Base-by-base conservation (phyloP, 2,888 invertebrate species). In the Marronus borbonicus region DNA sequence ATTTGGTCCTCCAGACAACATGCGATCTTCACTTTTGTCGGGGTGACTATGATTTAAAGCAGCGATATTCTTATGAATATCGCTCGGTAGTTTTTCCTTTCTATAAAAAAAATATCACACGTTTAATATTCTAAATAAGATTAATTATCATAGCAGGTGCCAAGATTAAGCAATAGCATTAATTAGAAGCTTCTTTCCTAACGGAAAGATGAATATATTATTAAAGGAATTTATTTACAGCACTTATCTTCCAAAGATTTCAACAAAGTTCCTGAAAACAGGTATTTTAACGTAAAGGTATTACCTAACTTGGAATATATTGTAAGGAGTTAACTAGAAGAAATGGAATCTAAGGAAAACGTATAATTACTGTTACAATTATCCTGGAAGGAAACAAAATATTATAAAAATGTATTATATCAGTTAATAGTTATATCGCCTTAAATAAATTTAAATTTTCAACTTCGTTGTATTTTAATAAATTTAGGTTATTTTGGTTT, bases 1-100 rank as follows among this genome's bases (percentile, higher is more conserved):
- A 84, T 84, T 83, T 82, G 84, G 78, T 79, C 78, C 77, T 28
- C 58, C 70, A 77, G 77, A 81, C 81, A 80, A 81, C 81, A 80
- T 76, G 80, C 80, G 76, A 81, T 80, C 80, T 81, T 77, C 80
- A 78, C 81, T 80, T 80, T 80, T 81, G 78, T 74, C 77, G 69
- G 55, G 64, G 10, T 4, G 39, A 58, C 12, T 28, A 75, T 50
- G 4, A 39, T 17, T 12, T 72, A 58, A 58, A 14, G 31, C 12
- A 66, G 14, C 24, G 49, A 24, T 66, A 44, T 28, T 14, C 44
- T 17, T 31, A 24, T 24, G 24, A 55, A 58, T 39, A 36, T 36
- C 10, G 17, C 7, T 55, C 39, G 58, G 70, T 36, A 17, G 17
- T 66, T 49, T 66, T 66, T 66, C 36, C 44, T 24, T 44, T 24